Conservation (phyloP, 2,888 invertebrate genomes). For the Lucinisca nassula region DNA sequence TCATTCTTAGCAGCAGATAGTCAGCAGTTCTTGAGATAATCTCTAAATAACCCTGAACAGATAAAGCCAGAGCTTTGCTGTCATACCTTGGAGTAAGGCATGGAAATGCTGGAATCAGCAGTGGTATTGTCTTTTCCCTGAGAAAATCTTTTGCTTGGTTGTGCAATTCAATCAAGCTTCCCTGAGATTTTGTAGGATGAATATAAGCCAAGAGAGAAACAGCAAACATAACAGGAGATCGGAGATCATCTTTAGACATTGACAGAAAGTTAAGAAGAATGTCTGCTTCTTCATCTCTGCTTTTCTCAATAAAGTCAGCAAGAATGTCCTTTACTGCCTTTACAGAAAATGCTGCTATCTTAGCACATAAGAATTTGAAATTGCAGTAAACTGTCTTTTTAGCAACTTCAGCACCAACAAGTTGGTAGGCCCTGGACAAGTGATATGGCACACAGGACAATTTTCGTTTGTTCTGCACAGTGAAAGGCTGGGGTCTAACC, state of each 20-base stretch:
- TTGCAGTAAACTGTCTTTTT: slow-evolving; percentile 78
- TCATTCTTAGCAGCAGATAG: slow-evolving; percentile 53
- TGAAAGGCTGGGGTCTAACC: slow-evolving; percentile 80
- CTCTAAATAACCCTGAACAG: slow-evolving; percentile 49
- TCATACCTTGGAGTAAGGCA: slow-evolving; percentile 74
- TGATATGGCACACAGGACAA: slow-evolving; percentile 80
- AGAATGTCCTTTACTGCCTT: slow-evolving; percentile 92
- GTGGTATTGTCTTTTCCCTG: slow-evolving; percentile 52
- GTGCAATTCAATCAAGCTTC: slow-evolving; percentile 66
- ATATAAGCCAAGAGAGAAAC: slow-evolving; percentile 75
- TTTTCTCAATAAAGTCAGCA: slow-evolving; percentile 94
- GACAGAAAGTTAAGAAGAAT: slow-evolving; percentile 89
- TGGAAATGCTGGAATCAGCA: slow-evolving; percentile 77
- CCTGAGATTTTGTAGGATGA: slow-evolving; percentile 46
- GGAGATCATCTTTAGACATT: slow-evolving; percentile 65
- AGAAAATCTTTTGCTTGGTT: slow-evolving; percentile 68
- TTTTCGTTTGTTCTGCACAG: slow-evolving; percentile 76
- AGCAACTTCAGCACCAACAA: slow-evolving; percentile 61
- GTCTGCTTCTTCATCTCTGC: slow-evolving; percentile 93
- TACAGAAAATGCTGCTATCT: slow-evolving; percentile 82
- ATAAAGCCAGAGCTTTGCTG: slow-evolving; percentile 53
- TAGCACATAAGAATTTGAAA: slow-evolving; percentile 77
- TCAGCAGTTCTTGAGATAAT: slow-evolving; percentile 52
- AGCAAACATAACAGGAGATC: slow-evolving; percentile 69
- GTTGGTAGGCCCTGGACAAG: slow-evolving; percentile 64